phyloP scores from a whole-genome alignment of 2,113 vertebrate species.

The Stictonetta naevosa region DNA sequence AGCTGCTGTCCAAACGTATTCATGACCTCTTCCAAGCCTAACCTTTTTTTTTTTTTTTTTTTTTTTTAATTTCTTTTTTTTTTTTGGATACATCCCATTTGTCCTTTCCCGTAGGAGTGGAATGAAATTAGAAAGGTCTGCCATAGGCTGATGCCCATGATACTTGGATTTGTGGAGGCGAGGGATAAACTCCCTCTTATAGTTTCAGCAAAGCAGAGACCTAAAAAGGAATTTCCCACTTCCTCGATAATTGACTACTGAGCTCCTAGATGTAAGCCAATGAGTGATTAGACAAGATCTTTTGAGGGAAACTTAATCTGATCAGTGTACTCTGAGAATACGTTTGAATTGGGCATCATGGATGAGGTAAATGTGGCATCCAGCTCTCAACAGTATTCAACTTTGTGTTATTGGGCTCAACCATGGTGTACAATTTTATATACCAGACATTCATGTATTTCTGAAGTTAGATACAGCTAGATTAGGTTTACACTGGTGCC shows the following conservation, averaged over 20 bases:
- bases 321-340: neutral
- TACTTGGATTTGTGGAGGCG: neutral
- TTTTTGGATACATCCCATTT: no score
- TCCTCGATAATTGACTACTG: neutral
- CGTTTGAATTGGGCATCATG: neutral
- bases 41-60: neutral
- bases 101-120: neutral
- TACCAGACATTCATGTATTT: neutral
- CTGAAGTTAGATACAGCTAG: neutral
- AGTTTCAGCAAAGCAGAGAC: neutral
- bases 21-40: neutral
- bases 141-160: neutral
- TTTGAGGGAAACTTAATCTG: neutral
- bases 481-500: neutral
- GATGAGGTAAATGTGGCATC: neutral
- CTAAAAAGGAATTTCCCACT: neutral
- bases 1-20: neutral
- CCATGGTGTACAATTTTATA: neutral
- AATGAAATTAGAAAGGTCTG: neutral
- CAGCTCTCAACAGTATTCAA: neutral
- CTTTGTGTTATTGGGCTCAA: neutral
- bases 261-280: neutral
- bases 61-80: no score
- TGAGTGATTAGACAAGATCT: no score
- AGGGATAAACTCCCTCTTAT: neutral